These are phyloP conservation scores for Muscicapa adusta DNA, from an alignment of 2,113 vertebrate species.

Conservation along the genomic window DNA sequence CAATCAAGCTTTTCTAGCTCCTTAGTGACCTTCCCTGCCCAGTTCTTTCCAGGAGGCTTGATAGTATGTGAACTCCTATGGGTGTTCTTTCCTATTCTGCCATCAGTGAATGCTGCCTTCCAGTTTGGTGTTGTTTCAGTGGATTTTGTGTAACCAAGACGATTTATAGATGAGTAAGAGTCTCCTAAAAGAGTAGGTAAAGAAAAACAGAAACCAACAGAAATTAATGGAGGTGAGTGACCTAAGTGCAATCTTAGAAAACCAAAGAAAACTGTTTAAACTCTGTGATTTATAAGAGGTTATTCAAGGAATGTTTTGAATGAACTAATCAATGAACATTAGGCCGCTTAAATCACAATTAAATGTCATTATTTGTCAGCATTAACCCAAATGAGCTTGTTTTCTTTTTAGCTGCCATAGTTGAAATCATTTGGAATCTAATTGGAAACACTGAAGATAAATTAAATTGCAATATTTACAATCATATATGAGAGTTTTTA, in stretches of 20 bases:
- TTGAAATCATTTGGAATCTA: conserved; percentile 4
- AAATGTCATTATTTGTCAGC: background rate
- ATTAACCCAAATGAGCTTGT: background rate
- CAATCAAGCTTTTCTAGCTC: background rate
- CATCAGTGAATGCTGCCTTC: background rate
- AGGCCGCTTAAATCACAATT: background rate
- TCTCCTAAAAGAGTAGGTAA: background rate
- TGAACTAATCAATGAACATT: background rate
- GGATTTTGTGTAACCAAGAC: background rate
- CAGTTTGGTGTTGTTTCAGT: background rate
- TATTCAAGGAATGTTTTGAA: background rate
- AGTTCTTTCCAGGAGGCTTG: background rate
- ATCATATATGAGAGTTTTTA: background rate
- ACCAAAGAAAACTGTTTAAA: background rate
- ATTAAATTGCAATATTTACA: background rate
- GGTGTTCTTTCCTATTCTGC: background rate
- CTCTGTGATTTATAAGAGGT: background rate
- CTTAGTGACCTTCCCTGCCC: background rate
- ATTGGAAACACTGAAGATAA: background rate
- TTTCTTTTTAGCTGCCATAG: background rate
- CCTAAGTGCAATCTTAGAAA: background rate
- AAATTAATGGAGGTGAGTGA: background rate
- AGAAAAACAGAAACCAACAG: background rate
- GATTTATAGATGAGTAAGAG: background rate
- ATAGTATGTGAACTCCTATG: accelerated